Evolutionary conservation across 1,140 invertebrate species (phyloP).

Genomic region (Anastatus disparis): DNA sequence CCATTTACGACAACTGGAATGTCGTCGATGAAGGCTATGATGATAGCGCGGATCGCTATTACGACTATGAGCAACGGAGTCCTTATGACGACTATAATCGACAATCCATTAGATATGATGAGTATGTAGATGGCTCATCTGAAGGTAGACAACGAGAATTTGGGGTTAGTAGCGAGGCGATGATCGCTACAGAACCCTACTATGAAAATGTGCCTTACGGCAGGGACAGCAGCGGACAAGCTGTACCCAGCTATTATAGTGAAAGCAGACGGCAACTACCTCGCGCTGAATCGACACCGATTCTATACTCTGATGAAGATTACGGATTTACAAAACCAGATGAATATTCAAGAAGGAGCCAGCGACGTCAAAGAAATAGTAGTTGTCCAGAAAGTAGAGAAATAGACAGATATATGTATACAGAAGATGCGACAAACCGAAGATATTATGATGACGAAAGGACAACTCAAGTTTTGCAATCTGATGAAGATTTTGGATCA

Average conservation of each 20-base stretch:
- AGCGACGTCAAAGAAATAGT: constrained; percentile 53
- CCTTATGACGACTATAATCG: constrained; percentile 2
- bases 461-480: constrained; percentile 51
- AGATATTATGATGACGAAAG: constrained; percentile 33
- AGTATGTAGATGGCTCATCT: not conserved
- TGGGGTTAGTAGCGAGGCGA: not conserved
- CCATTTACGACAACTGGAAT: constrained; percentile 48
- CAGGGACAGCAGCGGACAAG: constrained; percentile 9
- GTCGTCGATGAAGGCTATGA: constrained; percentile 37
- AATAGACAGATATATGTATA: constrained; percentile 31
- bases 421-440: constrained; percentile 32
- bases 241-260: not conserved
- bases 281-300: constrained; percentile 59
- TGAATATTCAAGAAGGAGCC: constrained; percentile 40
- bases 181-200: constrained; percentile 18
- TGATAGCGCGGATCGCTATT: not conserved
- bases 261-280: constrained; percentile 42
- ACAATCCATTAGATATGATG: constrained; percentile 12
- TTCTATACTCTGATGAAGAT: constrained; percentile 56
- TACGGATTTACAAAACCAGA: constrained; percentile 37
- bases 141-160: no score
- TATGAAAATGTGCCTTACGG: constrained; percentile 51
- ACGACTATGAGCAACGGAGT: not conserved
- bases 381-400: constrained; percentile 59
- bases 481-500: constrained; percentile 62